A percentile compares a stretch with the other conserved stretches of the same genome.
phyloP scores from a whole-genome alignment of 2,888 invertebrate species.

The Entomobrya proxima region DNA sequence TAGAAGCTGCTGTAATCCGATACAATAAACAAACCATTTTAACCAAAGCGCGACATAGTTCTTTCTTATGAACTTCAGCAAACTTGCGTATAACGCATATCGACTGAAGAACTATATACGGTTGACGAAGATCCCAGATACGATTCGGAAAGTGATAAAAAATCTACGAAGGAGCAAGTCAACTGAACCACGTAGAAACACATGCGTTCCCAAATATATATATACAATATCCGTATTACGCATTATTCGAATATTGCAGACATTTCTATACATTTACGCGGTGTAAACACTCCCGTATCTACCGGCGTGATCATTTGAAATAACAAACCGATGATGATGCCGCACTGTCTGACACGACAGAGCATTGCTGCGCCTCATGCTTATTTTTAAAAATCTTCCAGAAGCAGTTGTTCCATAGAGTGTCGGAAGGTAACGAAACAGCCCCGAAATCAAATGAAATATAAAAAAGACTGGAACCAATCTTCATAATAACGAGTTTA shows the following conservation, averaged over 20 bases:
- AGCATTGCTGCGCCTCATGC: slow-evolving; percentile 1
- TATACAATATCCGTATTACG: not conserved
- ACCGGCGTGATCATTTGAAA: not conserved
- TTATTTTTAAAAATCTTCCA: slow-evolving; percentile 48
- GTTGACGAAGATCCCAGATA: not conserved
- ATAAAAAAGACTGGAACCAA: slow-evolving; percentile 47
- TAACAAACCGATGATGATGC: slow-evolving; percentile 47
- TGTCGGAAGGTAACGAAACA: slow-evolving; percentile 55
- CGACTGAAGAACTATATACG: not conserved
- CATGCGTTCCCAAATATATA: not conserved
- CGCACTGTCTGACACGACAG: slow-evolving; percentile 55
- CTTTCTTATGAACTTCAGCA: not conserved
- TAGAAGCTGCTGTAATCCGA: slow-evolving; percentile 47
- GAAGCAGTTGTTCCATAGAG: slow-evolving; percentile 24
- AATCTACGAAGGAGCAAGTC: not conserved
- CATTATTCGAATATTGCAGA: not conserved
- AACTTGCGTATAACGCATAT: no score
- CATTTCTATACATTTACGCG: not conserved
- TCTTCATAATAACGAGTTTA: not conserved
- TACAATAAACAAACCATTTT: slow-evolving; percentile 60
- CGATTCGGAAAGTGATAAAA: slow-evolving; percentile 16
- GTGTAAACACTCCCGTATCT: not conserved
- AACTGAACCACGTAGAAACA: not conserved
- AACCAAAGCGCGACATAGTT: not conserved
- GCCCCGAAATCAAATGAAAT: slow-evolving; percentile 25